Evolutionary conservation across 1,140 invertebrate species (phyloP).

Genomic region (Anastrepha obliqua): DNA sequence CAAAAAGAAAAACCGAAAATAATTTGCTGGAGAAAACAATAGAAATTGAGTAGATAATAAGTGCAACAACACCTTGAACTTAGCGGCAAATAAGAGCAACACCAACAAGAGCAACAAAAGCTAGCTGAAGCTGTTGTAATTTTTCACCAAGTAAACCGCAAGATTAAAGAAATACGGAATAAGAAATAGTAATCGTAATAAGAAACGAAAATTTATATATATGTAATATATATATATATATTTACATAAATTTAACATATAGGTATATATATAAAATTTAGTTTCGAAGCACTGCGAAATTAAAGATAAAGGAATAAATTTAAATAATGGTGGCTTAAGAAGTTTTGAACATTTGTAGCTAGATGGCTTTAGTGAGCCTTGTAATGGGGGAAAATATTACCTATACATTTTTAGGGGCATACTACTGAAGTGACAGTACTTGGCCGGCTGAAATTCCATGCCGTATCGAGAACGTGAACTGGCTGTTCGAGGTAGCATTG

Average conservation of each 20-base stretch:
- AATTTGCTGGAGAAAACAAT: background rate
- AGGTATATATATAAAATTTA: background rate
- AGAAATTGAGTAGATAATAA: background rate
- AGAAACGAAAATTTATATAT: background rate
- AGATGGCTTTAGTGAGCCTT: background rate
- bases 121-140: background rate
- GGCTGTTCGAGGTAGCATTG: no score
- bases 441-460: no score
- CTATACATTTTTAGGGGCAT: no score
- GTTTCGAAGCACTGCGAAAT: background rate
- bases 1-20: background rate
- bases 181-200: background rate
- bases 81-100: background rate
- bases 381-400: background rate
- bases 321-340: no score
- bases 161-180: background rate
- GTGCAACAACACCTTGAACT: slow-evolving; percentile 20
- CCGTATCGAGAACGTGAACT: no score
- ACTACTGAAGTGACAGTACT: no score
- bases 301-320: background rate
- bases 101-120: background rate
- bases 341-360: background rate
- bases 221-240: background rate
- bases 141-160: slow-evolving; percentile 18
- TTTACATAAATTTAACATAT: no score